Percentiles rank a stretch among this genome's conserved stretches.
Evolutionary conservation across 2,797 vertebrate genomes (phyloP).

Genomic region (Pseudochaenichthys georgianus): DNA sequence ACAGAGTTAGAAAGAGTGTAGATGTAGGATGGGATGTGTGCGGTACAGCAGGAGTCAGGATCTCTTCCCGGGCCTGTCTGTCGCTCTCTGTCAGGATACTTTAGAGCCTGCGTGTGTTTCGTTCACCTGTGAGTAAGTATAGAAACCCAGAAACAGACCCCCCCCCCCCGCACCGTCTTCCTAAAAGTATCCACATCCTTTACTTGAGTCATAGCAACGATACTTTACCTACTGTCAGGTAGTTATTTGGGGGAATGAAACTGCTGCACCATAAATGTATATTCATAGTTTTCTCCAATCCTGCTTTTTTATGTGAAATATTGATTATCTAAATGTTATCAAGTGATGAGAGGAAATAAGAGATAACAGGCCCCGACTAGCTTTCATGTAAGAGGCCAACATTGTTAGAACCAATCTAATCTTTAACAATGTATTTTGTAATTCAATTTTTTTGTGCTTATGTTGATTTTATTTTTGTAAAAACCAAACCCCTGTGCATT

Average conservation of each 20-base stretch:
- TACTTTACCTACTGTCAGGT: not conserved
- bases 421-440: not conserved
- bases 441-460: not conserved
- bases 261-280: not conserved
- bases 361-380: too few relatives aligned
- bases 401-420: not conserved
- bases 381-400: not conserved
- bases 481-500: not conserved
- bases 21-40: conserved; percentile 42
- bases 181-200: conserved; percentile 28
- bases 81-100: conserved; percentile 36
- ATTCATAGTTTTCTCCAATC: not conserved
- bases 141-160: conserved; percentile 37
- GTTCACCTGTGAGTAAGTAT: conserved; percentile 42
- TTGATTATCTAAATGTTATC: not conserved
- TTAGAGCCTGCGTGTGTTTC: conserved; percentile 38
- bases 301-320: not conserved
- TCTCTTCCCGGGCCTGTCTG: conserved; percentile 23
- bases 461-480: not conserved
- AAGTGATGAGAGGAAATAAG: not conserved
- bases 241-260: conserved; percentile 1
- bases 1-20: conserved; percentile 17
- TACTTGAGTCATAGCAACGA: not conserved
- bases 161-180: conserved; percentile 3
- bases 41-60: conserved; percentile 35